Conservation (phyloP, 2,888 invertebrate species). For the Euzophera pinguis region DNA sequence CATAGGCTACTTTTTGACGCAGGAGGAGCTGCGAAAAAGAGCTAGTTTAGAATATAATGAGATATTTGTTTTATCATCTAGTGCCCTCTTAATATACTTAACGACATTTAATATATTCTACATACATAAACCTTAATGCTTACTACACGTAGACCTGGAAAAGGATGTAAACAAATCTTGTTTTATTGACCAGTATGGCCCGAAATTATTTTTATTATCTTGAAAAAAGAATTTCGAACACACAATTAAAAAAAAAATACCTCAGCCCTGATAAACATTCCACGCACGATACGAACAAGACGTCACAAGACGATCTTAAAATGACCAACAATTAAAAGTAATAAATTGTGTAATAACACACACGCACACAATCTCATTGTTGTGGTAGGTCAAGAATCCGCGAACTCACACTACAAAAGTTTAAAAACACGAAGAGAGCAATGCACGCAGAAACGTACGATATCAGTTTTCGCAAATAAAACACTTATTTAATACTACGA, state of each 20-base stretch:
- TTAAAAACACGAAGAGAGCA: constrained; percentile 47
- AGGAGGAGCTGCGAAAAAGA: too few relatives aligned
- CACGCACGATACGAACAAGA: not conserved
- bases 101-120: too few relatives aligned
- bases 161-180: too few relatives aligned
- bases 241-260: not conserved
- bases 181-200: too few relatives aligned
- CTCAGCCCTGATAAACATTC: constrained; percentile 6
- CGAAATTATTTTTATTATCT: too few relatives aligned
- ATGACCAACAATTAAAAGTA: constrained; percentile 10
- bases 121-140: too few relatives aligned
- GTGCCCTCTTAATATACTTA: too few relatives aligned
- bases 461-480: constrained; percentile 59
- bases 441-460: constrained; percentile 45
- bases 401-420: constrained; percentile 34
- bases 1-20: too few relatives aligned
- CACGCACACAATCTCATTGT: constrained; percentile 31
- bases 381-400: constrained; percentile 48
- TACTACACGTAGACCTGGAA: too few relatives aligned
- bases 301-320: constrained; percentile 7
- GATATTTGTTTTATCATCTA: too few relatives aligned
- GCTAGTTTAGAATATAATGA: too few relatives aligned
- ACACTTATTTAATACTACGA: constrained; percentile 27
- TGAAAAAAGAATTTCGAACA: too few relatives aligned
- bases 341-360: constrained; percentile 15